Evolutionary conservation across 2,113 vertebrate genomes (phyloP).

Genomic region (Panthera tigris): DNA sequence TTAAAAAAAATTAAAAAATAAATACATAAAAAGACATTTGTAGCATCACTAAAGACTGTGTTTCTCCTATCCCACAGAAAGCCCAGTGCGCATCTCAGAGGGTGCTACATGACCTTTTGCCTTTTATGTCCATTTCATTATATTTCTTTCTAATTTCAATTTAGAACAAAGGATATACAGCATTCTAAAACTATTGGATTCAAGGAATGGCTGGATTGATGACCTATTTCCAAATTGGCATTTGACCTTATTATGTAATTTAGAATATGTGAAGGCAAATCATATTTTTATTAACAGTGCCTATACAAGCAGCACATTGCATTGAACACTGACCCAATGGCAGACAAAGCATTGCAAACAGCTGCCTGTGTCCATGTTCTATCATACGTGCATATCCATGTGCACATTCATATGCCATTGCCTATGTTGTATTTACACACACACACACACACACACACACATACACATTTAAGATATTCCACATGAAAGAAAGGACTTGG

Average conservation of each 20-base stretch:
- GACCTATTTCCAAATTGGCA: background rate
- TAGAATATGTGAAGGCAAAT: background rate
- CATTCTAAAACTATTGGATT: background rate
- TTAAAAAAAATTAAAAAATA: too few relatives aligned
- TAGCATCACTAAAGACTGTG: conserved; percentile 17
- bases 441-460: background rate
- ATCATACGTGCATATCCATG: background rate
- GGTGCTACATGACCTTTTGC: background rate
- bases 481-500: background rate
- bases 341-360: background rate
- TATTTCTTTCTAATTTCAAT: conserved; percentile 38
- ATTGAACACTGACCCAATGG: background rate
- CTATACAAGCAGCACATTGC: background rate
- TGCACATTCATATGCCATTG: background rate
- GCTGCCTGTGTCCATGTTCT: background rate
- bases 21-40: conserved; percentile 35
- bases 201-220: background rate
- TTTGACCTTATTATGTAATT: background rate
- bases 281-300: background rate
- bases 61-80: conserved; percentile 36
- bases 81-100: background rate
- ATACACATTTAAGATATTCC: background rate
- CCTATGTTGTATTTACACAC: background rate
- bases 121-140: background rate
- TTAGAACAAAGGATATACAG: background rate